Conservation (phyloP, 2,888 invertebrate genomes). For the Melanargia galathea region DNA sequence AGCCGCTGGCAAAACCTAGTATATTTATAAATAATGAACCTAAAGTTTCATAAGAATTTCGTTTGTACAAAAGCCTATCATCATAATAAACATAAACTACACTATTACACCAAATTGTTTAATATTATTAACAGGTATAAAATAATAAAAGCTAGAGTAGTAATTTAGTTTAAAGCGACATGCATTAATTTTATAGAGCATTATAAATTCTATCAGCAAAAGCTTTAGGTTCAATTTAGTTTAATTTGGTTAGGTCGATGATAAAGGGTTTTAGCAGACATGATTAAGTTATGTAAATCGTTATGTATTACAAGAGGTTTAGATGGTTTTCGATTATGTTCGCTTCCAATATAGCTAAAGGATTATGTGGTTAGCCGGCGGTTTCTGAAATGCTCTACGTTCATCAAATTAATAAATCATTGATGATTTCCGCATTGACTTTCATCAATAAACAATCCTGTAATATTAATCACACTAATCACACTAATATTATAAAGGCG, state of each 20-base stretch:
- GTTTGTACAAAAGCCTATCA: too few relatives aligned
- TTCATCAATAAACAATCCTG: too few relatives aligned
- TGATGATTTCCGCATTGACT: too few relatives aligned
- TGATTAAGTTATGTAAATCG: slow-evolving; percentile 4
- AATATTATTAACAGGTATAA: not conserved
- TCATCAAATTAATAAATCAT: not conserved
- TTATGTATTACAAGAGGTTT: not conserved
- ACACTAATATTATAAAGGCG: too few relatives aligned
- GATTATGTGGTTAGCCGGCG: not conserved
- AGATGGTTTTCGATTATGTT: not conserved
- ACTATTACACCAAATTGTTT: too few relatives aligned
- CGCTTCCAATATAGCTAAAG: not conserved
- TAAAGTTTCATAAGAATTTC: too few relatives aligned
- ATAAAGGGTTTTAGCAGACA: not conserved
- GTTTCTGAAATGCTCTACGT: not conserved
- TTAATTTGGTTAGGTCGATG: not conserved
- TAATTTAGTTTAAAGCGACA: slow-evolving; percentile 1
- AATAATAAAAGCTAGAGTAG: not conserved
- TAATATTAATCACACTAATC: too few relatives aligned
- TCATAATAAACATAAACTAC: too few relatives aligned
- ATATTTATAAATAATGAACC: too few relatives aligned
- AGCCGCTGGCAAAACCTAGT: too few relatives aligned
- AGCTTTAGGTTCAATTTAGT: slow-evolving; percentile 6
- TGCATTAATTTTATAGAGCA: not conserved
- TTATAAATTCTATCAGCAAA: slow-evolving; percentile 4